These are phyloP conservation scores for Catalaphyllia jardinei DNA, from an alignment of 64 coral and sea anemone species.

Conservation along the genomic window DNA sequence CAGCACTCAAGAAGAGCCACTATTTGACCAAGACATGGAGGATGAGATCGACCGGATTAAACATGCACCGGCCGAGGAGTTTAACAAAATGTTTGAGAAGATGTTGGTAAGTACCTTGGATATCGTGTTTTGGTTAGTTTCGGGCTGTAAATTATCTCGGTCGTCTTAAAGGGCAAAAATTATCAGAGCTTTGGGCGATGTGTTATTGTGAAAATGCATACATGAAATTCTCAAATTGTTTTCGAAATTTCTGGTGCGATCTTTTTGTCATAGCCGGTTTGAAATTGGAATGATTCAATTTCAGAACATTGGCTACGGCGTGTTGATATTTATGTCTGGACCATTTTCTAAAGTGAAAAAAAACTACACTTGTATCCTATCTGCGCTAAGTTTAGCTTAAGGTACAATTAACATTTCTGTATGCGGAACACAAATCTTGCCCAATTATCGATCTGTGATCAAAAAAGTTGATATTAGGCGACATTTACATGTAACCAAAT, in stretches of 20 bases:
- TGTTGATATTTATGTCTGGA: not conserved
- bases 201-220: not conserved
- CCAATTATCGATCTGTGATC: not conserved
- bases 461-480: not conserved
- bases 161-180: not conserved
- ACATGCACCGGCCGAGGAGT: conserved; percentile 75
- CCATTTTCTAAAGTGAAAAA: not conserved
- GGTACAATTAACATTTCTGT: not conserved
- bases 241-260: not conserved
- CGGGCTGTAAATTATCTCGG: not conserved
- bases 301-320: not conserved
- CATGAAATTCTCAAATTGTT: conserved; percentile 7
- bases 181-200: not conserved
- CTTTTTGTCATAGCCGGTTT: not conserved
- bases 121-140: not conserved
- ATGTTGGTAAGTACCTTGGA: conserved; percentile 76
- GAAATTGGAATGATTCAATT: not conserved
- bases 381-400: too few relatives aligned
- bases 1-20: conserved; percentile 76
- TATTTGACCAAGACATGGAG: conserved; percentile 72
- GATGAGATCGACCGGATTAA: conserved; percentile 85
- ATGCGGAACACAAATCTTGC: not conserved
- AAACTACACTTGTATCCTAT: not conserved
- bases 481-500: not conserved
- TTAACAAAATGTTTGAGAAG: conserved; percentile 92